phyloP scores from a whole-genome alignment of 2,113 vertebrate species.

The Paradoxurus hermaphroditus region DNA sequence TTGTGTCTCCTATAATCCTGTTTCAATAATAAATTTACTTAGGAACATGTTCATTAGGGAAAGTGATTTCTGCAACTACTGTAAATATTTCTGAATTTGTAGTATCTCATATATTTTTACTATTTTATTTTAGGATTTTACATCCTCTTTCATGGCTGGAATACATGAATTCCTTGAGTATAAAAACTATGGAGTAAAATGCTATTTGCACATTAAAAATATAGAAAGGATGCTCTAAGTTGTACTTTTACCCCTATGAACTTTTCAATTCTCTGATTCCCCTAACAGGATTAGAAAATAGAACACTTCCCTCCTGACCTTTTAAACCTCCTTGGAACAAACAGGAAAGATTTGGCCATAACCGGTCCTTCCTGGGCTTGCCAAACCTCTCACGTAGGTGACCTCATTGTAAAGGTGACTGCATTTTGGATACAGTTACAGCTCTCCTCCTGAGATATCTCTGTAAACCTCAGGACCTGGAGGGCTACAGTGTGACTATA shows the following conservation, averaged over 20 bases:
- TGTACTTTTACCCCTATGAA: background rate
- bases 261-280: background rate
- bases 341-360: accelerated
- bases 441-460: background rate
- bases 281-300: background rate
- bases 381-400: background rate
- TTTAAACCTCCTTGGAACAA: background rate
- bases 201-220: background rate
- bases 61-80: background rate
- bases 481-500: accelerated
- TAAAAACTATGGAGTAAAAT: background rate
- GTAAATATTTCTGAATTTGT: background rate
- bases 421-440: background rate
- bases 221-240: background rate
- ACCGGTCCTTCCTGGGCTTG: background rate
- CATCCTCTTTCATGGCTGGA: background rate
- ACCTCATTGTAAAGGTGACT: background rate
- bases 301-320: background rate
- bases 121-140: background rate
- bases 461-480: background rate
- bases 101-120: background rate
- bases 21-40: background rate
- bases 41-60: background rate
- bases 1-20: background rate
- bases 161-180: background rate